A percentile compares a stretch with the other conserved stretches of the same genome.
These are phyloP conservation scores for Chanos chanos DNA, from an alignment of 2,797 vertebrate species.

Conservation along the genomic window DNA sequence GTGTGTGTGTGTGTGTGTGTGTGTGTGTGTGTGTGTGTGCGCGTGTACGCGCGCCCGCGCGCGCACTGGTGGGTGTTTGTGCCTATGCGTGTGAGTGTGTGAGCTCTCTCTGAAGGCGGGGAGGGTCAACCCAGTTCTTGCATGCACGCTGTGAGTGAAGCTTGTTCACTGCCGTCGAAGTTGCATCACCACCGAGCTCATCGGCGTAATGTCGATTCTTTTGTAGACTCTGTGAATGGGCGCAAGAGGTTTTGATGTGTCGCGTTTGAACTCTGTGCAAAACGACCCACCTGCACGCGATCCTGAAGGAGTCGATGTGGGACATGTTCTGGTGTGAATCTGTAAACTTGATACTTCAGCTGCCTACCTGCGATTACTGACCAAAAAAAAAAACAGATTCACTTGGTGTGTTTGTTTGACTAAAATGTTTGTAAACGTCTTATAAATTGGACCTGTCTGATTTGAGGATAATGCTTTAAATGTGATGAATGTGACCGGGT, in stretches of 20 bases:
- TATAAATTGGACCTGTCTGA: no score
- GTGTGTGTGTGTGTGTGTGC: constrained; percentile 7
- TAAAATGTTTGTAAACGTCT: neutral
- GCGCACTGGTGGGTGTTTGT: neutral
- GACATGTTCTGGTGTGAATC: constrained; percentile 8
- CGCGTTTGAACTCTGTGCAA: constrained; percentile 39
- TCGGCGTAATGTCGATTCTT: constrained; percentile 11
- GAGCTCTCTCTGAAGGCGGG: no score
- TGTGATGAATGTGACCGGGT: no score
- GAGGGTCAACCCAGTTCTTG: no score
- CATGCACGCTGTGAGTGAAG: no score
- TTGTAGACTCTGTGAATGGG: constrained; percentile 23
- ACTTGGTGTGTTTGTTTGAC: constrained; percentile 6
- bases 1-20: constrained; percentile 1
- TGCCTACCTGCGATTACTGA: constrained; percentile 30
- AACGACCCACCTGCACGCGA: constrained; percentile 34
- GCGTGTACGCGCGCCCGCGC: neutral
- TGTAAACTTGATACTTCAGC: neutral
- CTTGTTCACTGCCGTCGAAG: no score
- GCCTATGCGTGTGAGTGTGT: neutral
- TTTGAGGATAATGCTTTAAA: no score
- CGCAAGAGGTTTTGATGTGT: constrained; percentile 38
- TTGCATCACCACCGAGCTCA: no score
- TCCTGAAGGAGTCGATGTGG: constrained; percentile 26
- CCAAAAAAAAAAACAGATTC: no score